Percentiles rank a stretch among this genome's conserved stretches.
These are phyloP conservation scores for Eudyptes chrysolophus DNA, from an alignment of 2,113 vertebrate genomes.

Conservation along the genomic window DNA sequence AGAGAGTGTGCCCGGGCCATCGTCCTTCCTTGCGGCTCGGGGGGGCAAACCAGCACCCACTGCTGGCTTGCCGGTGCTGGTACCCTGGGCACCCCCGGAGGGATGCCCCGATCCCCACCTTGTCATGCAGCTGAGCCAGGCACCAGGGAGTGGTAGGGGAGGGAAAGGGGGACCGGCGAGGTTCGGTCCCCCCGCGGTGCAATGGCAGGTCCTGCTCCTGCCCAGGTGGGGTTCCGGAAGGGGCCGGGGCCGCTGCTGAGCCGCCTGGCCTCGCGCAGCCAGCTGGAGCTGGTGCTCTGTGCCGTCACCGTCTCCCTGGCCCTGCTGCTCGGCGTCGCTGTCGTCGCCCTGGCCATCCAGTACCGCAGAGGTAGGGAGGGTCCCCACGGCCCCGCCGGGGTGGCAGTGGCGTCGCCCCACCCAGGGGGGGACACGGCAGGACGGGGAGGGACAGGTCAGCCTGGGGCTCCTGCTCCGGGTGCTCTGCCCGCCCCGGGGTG, in stretches of 20 bases:
- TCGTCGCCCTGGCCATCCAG: conserved; percentile 83
- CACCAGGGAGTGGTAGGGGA: rapidly evolving
- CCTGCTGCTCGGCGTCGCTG: conserved; percentile 82
- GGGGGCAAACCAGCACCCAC: background rate
- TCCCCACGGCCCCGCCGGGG: rapidly evolving
- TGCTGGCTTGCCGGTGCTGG: rapidly evolving
- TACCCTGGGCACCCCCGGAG: background rate
- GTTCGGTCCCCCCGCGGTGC: rapidly evolving
- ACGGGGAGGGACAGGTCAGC: background rate
- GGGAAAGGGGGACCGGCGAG: background rate
- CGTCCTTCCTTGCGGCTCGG: background rate
- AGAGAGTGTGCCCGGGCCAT: background rate
- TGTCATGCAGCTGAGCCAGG: background rate
- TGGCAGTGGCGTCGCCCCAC: background rate
- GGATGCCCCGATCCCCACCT: background rate
- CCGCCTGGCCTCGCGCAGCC: conserved; percentile 78
- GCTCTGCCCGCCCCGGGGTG: background rate
- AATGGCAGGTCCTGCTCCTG: background rate
- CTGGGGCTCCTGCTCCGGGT: background rate
- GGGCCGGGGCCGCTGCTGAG: conserved; percentile 72
- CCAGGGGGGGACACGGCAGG: rapidly evolving
- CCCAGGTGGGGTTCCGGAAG: conserved; percentile 91
- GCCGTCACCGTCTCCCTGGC: conserved; percentile 78
- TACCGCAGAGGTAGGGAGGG: conserved; percentile 78
- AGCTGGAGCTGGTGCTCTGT: conserved; percentile 85